Evolutionary conservation across 2,888 invertebrate genomes (phyloP), one percentile per base, ranked within the genome.

Genomic region (Dolichomitus sp.): DNA sequence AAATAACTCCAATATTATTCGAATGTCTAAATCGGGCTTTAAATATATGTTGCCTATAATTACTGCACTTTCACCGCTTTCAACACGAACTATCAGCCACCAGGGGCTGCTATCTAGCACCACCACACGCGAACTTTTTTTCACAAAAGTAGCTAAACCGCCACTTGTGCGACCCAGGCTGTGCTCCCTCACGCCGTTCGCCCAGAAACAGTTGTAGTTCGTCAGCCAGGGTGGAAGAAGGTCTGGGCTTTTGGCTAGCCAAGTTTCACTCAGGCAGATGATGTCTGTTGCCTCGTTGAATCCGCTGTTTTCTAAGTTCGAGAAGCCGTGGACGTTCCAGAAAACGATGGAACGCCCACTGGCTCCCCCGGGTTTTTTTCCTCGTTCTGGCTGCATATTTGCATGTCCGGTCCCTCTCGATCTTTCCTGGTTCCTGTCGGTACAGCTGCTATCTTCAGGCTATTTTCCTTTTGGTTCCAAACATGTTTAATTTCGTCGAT

Each of bases 251-350:
- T 59, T 48, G 48, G 48, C 48, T 48, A 48, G 48, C 48, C 73
- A 73, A 17, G 73, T 59, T 59, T 73, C 73, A 6, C 48, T 23
- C n/a, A 45, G 11, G n/a, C 40, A 40, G 57, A 73, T n/a, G 30
- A 73, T 61, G 27, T 73, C 73, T 4, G 70, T 33, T 40, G 2
- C 6, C n/a, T 59, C 57, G 30, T 30, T 30, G 23, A 70, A 9
- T 3, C 14, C 27, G 52, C 33, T 19, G 23, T n/a, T 45, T 23
- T 59, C 33, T 5, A 73, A 37, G 59, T 73, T 73, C n/a, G 42
- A 40, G 50, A 73, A 23, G 23, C 23, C 23, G 23, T 23, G 23
- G 23, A 23, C 23, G 23, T 23, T 23, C 23, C 23, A 23, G 73
- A 73, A 73, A 3, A 59, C 30, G 33, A 70, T 70, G 57, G 50